Conservation (phyloP, 2,113 vertebrate species). For the Tachuris rubrigastra region DNA sequence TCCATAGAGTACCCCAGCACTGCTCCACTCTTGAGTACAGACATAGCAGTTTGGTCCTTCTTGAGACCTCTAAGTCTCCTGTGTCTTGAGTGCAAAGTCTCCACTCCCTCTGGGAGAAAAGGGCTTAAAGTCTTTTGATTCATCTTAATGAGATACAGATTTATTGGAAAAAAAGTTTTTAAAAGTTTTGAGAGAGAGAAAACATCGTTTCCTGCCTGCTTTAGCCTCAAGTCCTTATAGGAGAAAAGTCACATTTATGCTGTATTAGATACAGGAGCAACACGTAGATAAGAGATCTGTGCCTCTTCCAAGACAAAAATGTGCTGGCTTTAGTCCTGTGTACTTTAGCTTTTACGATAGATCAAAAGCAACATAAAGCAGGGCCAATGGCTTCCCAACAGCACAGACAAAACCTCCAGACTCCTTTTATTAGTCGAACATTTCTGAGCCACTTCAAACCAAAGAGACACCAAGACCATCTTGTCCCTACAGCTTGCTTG, state of each 20-base stretch:
- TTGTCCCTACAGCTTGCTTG: background rate
- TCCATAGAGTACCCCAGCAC: background rate
- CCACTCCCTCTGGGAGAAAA: background rate
- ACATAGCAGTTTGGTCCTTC: background rate
- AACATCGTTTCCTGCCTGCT: background rate
- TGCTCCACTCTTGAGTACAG: background rate
- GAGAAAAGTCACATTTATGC: background rate
- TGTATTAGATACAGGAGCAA: background rate
- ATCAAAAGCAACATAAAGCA: slow-evolving; percentile 20
- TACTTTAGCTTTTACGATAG: background rate
- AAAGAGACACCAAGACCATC: background rate
- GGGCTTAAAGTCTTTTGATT: background rate
- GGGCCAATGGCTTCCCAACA: background rate
- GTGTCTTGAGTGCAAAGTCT: background rate
- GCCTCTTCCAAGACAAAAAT: background rate
- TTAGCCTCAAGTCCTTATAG: slow-evolving; percentile 25
- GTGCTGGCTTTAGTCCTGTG: background rate
- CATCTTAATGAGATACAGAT: slow-evolving; percentile 3
- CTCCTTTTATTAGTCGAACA: background rate
- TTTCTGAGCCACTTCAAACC: background rate
- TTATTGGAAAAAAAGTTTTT: background rate
- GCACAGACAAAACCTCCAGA: background rate
- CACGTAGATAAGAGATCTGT: background rate
- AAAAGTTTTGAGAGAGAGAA: background rate
- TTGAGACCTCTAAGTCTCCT: background rate